These are phyloP conservation scores for Merodon equestris DNA, from an alignment of 2,888 invertebrate species.

Conservation along the genomic window DNA sequence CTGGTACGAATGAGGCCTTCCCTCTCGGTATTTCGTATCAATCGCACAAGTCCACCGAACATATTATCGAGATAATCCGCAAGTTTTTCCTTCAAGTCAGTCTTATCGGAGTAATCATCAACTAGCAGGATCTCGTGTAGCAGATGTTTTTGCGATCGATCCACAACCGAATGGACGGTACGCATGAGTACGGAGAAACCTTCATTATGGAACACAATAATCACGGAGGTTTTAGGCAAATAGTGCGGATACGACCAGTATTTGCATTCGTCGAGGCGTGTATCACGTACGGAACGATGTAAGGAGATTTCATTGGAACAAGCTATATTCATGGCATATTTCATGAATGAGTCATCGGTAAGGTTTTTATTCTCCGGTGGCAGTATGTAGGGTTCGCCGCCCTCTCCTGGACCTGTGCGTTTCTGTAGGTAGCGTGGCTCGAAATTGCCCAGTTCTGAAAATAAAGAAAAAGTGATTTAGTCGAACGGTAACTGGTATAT, in stretches of 20 bases:
- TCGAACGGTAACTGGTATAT: too few species aligned
- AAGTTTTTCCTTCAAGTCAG: slow-evolving; percentile 89
- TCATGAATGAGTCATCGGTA: slow-evolving; percentile 91
- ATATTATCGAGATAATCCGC: slow-evolving; percentile 89
- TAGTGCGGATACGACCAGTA: slow-evolving; percentile 96
- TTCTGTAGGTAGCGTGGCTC: slow-evolving; percentile 85
- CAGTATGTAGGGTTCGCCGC: slow-evolving; percentile 85
- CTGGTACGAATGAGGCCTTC: slow-evolving; percentile 96
- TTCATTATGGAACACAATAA: slow-evolving; percentile 85
- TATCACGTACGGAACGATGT: slow-evolving; percentile 94
- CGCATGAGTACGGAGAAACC: slow-evolving; percentile 95
- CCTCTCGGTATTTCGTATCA: slow-evolving; percentile 92
- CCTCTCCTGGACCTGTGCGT: slow-evolving; percentile 90
- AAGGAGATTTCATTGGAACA: slow-evolving; percentile 97
- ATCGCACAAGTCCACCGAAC: slow-evolving; percentile 92
- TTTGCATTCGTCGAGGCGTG: slow-evolving; percentile 93
- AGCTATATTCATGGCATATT: slow-evolving; percentile 99
- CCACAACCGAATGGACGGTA: slow-evolving; percentile 93
- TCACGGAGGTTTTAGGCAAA: slow-evolving; percentile 89
- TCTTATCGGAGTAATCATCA: slow-evolving; percentile 94
- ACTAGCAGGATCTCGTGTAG: slow-evolving; percentile 92
- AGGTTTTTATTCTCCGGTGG: slow-evolving; percentile 89
- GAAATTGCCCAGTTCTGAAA: slow-evolving; percentile 88
- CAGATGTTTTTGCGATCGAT: slow-evolving; percentile 89
- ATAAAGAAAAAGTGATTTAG: not conserved